Evolutionary conservation across 2,797 vertebrate genomes (phyloP).

Genomic region (Eurystomus glaucurus): DNA sequence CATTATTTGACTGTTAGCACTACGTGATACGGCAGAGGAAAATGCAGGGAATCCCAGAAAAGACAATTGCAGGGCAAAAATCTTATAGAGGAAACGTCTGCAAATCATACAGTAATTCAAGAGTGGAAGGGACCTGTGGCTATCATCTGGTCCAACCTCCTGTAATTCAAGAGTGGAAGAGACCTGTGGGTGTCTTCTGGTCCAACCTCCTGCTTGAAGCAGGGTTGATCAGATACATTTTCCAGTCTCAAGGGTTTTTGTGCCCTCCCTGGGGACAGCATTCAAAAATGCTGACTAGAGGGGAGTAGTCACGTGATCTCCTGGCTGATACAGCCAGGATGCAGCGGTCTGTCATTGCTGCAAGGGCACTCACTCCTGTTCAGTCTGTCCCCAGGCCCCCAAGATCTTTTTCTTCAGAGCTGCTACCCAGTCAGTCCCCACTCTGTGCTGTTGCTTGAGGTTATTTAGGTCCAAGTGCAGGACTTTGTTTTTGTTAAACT

Average conservation of each 20-base stretch:
- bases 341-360: background rate
- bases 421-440: background rate
- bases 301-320: background rate
- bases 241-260: background rate
- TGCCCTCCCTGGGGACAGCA: background rate
- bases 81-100: background rate
- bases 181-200: background rate
- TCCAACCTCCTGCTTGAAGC: background rate
- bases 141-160: background rate
- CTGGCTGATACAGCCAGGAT: background rate
- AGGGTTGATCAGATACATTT: background rate
- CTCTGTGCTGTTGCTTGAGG: background rate
- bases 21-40: background rate
- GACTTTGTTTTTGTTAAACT: background rate
- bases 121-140: background rate
- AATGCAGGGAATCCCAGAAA: background rate
- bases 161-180: background rate
- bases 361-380: background rate
- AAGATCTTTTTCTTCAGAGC: background rate
- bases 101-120: background rate
- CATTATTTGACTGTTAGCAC: background rate
- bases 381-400: background rate
- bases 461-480: background rate
- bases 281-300: background rate
- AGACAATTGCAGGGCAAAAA: background rate